Base-by-base conservation (phyloP, 37 sponge, comb jelly and placozoan species). In the Ephydatia muelleri region DNA sequence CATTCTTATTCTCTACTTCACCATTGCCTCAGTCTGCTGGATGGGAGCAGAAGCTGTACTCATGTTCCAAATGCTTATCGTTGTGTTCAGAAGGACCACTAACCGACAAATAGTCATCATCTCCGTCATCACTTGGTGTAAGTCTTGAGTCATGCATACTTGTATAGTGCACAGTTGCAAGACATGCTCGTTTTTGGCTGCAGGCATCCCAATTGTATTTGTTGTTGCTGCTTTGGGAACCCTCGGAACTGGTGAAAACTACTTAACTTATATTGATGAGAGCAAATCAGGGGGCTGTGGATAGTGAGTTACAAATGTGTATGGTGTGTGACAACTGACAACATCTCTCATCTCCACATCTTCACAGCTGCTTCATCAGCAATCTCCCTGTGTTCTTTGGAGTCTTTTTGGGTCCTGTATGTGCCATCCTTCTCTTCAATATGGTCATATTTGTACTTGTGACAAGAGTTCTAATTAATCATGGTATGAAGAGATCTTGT, bases 111-210 rank as follows among this genome's bases (percentile, higher is more conserved):
- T 70, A 33, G 27, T 80, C 14, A 82, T 35, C 32, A 34, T 67
- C n/a, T 86, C 80, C 25, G 23, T 86, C 70, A 38, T 86, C 14
- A 34, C 82, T 30, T 86, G 86, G 86, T 77, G 86, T 86, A 68
- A 80, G 86, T 43, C 11, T 31, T 14, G 38, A 26, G 31, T 21
- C 19, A 9, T 9, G 3, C 3, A 9, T 3, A 47, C 47, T 14
- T 25, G n/a, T 76, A 76, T 28, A 25, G 78, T 38, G 39, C 38
- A 29, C n/a, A n/a, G n/a, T 76, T 75, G 28, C 13, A 38, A 12
- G 43, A 33, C 25, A 0, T 49, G 0, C 5, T 39, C 6, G 0
- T 43, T 81, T 6, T 31, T 0, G n/a, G 3, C 5, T 32, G 76
- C 82, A 81, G 82, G 76, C 4, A 35, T 71, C 23, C 82, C 82